phyloP scores from a whole-genome alignment of 2,888 invertebrate genomes.

The Steinernema carpocapsae region DNA sequence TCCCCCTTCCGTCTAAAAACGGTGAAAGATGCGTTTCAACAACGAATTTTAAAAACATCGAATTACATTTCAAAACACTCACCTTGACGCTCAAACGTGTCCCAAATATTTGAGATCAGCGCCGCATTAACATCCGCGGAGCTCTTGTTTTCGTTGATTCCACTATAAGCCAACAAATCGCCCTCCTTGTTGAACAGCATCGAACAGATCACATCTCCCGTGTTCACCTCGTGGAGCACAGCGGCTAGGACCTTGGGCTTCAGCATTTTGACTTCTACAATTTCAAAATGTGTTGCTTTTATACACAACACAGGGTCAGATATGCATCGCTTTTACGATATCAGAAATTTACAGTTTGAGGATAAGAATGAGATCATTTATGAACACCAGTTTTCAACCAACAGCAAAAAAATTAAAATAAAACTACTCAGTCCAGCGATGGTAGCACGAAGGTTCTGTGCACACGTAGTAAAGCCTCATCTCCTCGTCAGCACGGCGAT shows the following conservation, averaged over 20 bases:
- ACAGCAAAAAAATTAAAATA: slow-evolving; percentile 36
- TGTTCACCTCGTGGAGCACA: slow-evolving; percentile 53
- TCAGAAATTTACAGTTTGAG: not conserved
- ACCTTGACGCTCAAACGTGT: slow-evolving; percentile 45
- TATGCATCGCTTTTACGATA: no score
- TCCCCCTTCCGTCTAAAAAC: no score
- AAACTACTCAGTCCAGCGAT: slow-evolving; percentile 72
- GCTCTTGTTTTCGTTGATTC: not conserved
- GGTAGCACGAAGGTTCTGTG: slow-evolving; percentile 70
- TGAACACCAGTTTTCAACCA: slow-evolving; percentile 23
- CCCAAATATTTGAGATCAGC: slow-evolving; percentile 44
- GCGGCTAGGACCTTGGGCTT: slow-evolving; percentile 53
- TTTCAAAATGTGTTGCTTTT: not conserved
- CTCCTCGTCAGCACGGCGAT: slow-evolving; percentile 84
- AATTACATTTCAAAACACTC: no score
- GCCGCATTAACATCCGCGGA: slow-evolving; percentile 29
- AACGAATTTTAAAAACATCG: no score
- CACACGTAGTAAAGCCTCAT: slow-evolving; percentile 74
- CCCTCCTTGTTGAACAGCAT: slow-evolving; percentile 46
- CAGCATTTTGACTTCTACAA: slow-evolving; percentile 45
- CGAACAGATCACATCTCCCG: slow-evolving; percentile 37
- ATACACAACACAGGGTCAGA: no score
- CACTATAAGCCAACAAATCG: slow-evolving; percentile 13
- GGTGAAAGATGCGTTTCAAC: no score
- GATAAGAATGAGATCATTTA: not conserved